phyloP scores from a whole-genome alignment of 2,888 invertebrate genomes.

The Lottia scabra region DNA sequence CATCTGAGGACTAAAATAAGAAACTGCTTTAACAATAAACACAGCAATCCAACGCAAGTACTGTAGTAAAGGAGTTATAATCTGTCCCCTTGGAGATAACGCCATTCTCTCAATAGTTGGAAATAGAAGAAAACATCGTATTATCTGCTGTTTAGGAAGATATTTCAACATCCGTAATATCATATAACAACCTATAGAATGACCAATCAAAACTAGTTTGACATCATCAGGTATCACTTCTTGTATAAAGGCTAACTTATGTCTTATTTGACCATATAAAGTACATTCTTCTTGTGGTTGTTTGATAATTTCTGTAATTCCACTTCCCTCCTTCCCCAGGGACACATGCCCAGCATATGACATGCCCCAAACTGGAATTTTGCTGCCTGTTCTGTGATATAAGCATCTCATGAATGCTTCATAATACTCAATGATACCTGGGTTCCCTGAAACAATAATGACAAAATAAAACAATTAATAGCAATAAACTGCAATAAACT shows the following conservation, averaged over 20 bases:
- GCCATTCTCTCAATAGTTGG: constrained; percentile 90
- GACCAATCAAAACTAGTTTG: constrained; percentile 82
- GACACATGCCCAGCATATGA: constrained; percentile 86
- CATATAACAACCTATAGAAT: constrained; percentile 92
- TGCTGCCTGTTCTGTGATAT: constrained; percentile 73
- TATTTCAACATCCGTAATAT: constrained; percentile 79
- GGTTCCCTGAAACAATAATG: constrained; percentile 76
- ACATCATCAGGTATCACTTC: constrained; percentile 79
- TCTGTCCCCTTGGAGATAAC: constrained; percentile 79
- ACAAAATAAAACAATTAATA: background rate
- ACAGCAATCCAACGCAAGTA: constrained; percentile 69
- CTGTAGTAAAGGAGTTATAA: constrained; percentile 75
- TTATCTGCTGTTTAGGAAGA: constrained; percentile 59
- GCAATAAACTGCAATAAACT: no score
- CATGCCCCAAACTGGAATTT: constrained; percentile 83
- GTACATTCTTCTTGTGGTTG: constrained; percentile 65
- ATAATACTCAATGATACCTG: constrained; percentile 87
- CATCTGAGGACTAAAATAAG: constrained; percentile 48
- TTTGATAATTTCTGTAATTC: constrained; percentile 31
- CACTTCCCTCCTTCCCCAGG: constrained; percentile 29
- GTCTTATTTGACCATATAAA: constrained; percentile 82
- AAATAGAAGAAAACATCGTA: constrained; percentile 78
- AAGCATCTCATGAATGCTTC: constrained; percentile 79
- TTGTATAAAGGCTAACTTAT: constrained; percentile 83
- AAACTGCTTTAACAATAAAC: constrained; percentile 51